Percentiles rank a stretch among this genome's conserved stretches.
These are phyloP conservation scores for Helleia helle DNA, from an alignment of 2,888 invertebrate species.

Conservation along the genomic window DNA sequence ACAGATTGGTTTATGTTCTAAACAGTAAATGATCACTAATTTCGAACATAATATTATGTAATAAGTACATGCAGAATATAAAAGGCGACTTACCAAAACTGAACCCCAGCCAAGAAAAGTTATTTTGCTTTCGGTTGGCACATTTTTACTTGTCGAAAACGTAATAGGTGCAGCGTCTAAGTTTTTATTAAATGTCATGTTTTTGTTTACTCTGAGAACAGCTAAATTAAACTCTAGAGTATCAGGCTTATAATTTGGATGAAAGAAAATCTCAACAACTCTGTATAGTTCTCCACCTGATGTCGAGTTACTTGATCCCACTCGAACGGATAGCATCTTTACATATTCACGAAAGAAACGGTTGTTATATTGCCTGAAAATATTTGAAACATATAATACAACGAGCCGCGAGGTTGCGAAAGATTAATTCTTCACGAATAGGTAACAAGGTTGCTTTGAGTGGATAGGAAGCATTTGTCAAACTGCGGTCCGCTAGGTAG, in stretches of 20 bases:
- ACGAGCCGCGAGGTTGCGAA: too few relatives aligned
- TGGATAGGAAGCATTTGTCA: too few relatives aligned
- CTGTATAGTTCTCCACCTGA: slow-evolving; percentile 43
- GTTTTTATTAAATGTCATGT: slow-evolving; percentile 32
- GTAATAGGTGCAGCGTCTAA: slow-evolving; percentile 30
- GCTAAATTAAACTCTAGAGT: slow-evolving; percentile 57
- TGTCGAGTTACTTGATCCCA: slow-evolving; percentile 54
- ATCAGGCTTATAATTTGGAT: slow-evolving; percentile 60
- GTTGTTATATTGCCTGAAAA: slow-evolving; percentile 57
- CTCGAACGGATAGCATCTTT: slow-evolving; percentile 52
- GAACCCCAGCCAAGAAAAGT: slow-evolving; percentile 61
- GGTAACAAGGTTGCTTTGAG: too few relatives aligned
- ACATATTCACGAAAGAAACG: slow-evolving; percentile 62
- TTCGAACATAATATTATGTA: neutral
- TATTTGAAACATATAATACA: too few relatives aligned
- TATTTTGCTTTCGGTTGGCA: slow-evolving; percentile 42
- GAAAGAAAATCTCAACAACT: slow-evolving; percentile 55
- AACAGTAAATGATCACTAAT: too few relatives aligned
- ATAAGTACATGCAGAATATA: neutral
- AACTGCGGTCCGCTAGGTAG: too few relatives aligned
- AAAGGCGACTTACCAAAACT: slow-evolving; percentile 39
- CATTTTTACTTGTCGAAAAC: slow-evolving; percentile 28
- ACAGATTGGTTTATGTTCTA: too few relatives aligned
- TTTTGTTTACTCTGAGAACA: slow-evolving; percentile 43
- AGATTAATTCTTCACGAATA: too few relatives aligned